Evolutionary conservation across 2,797 vertebrate genomes (phyloP).

Genomic region (Valencia hispanica): DNA sequence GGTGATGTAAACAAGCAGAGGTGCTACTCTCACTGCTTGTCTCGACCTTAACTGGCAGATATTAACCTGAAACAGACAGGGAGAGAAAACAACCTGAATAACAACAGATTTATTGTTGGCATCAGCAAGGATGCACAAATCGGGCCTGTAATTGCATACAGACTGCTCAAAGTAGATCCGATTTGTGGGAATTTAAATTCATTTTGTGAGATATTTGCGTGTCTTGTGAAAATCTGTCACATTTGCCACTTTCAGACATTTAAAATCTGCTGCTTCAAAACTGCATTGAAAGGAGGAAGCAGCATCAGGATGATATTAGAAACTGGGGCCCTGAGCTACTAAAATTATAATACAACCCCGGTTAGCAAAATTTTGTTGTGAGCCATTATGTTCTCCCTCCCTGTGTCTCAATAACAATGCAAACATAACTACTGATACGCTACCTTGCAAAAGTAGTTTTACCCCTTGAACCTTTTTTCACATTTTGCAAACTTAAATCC

Average conservation of each 20-base stretch:
- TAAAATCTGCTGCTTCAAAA: too few relatives aligned
- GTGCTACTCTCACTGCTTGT: constrained; percentile 40
- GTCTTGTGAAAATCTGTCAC: neutral
- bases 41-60: constrained; percentile 31
- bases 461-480: neutral
- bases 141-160: neutral
- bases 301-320: neutral
- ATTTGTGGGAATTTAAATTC: neutral
- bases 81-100: constrained; percentile 1
- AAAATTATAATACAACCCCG: neutral
- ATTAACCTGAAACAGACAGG: constrained; percentile 12
- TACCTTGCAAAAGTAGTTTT: neutral
- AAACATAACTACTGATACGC: neutral
- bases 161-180: neutral
- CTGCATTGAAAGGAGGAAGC: neutral
- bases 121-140: neutral
- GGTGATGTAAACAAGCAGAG: constrained; percentile 60
- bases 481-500: neutral
- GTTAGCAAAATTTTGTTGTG: neutral
- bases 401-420: neutral
- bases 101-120: constrained; percentile 2
- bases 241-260: neutral
- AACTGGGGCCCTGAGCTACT: neutral
- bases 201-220: neutral
- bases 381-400: neutral